Evolutionary conservation across 2,113 vertebrate species (phyloP).

Genomic region (Thryonomys swinderianus): DNA sequence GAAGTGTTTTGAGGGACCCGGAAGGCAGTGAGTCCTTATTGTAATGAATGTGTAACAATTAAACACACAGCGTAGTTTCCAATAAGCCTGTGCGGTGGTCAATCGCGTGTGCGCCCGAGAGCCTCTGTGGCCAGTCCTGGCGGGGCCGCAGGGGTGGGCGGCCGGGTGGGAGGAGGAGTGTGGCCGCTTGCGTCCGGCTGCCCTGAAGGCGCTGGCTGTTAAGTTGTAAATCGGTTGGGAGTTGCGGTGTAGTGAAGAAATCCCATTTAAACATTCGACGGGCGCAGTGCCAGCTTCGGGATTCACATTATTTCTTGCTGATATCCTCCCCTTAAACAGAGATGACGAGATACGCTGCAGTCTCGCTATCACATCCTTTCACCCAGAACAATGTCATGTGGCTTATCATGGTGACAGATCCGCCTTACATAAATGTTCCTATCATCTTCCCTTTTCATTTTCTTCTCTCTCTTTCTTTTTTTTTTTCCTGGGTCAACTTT

Average conservation of each 20-base stretch:
- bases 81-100: not conserved
- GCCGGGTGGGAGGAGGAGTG: accelerated
- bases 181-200: not conserved
- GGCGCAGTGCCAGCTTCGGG: not conserved
- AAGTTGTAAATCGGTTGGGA: not conserved
- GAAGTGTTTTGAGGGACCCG: not conserved
- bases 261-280: not conserved
- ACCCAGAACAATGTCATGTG: constrained; percentile 62
- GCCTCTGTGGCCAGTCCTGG: not conserved
- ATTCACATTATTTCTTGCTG: not conserved
- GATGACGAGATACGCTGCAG: not conserved
- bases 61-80: not conserved
- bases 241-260: not conserved
- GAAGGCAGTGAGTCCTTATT: not conserved
- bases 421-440: constrained; percentile 55
- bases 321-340: not conserved
- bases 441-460: not conserved
- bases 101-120: not conserved
- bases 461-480: not conserved
- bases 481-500: not conserved
- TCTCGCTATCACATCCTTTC: constrained; percentile 63
- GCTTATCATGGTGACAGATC: constrained; percentile 68
- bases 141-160: not conserved
- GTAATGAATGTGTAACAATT: not conserved
- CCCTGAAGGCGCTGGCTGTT: not conserved